A percentile compares a stretch with the other conserved stretches of the same genome.
Evolutionary conservation across 2,113 vertebrate species (phyloP).

Genomic region (Gallinago undulata): DNA sequence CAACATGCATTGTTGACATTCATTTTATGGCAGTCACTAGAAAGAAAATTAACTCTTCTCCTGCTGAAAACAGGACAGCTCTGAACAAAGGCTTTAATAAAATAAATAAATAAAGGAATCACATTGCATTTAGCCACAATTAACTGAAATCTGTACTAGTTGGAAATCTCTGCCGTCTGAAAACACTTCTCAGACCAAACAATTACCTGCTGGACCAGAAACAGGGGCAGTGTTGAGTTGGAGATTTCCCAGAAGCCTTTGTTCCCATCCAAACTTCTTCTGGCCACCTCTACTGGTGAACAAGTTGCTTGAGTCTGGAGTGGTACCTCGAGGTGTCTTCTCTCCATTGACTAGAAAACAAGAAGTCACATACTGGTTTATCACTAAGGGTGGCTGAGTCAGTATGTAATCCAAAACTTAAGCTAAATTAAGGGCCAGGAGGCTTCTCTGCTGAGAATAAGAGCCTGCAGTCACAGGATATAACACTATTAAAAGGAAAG

Average conservation of each 20-base stretch:
- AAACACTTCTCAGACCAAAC: neutral
- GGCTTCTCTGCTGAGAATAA: neutral
- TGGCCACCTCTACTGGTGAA: slow-evolving; percentile 45
- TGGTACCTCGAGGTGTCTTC: slow-evolving; percentile 29
- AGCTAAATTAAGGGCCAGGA: neutral
- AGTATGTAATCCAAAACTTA: neutral
- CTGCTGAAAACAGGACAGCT: neutral
- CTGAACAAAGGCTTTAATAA: neutral
- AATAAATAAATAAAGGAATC: neutral
- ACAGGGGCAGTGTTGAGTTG: slow-evolving; percentile 19
- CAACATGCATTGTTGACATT: neutral
- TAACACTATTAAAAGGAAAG: neutral
- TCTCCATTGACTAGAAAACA: slow-evolving; percentile 75
- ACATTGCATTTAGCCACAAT: neutral
- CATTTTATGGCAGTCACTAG: neutral
- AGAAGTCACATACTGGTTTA: slow-evolving; percentile 32
- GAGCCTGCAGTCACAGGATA: neutral
- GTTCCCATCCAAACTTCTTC: slow-evolving; percentile 62
- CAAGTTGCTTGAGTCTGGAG: slow-evolving; percentile 71
- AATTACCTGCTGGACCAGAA: slow-evolving; percentile 77
- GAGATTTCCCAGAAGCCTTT: slow-evolving; percentile 43
- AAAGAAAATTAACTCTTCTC: neutral
- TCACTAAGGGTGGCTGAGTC: neutral
- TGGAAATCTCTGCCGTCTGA: neutral
- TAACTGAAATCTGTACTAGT: neutral